Evolutionary conservation across 2,888 invertebrate genomes (phyloP), one percentile per base, ranked within the genome.

Genomic region (Zaprionus bogoriensis): DNA sequence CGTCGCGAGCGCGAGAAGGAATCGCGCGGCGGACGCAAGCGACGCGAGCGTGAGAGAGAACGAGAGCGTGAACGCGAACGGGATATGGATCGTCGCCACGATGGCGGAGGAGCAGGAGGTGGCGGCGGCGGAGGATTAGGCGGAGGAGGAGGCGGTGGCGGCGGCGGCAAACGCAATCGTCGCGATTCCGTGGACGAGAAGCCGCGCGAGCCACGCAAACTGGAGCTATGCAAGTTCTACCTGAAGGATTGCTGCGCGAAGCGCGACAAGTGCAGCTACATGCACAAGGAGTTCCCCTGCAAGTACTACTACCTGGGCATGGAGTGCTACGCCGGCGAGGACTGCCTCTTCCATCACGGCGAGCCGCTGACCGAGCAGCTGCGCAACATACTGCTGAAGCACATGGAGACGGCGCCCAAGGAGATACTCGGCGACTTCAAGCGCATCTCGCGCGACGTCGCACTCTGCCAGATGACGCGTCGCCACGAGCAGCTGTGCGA

Each of bases 281-380:
- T 99, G 96, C 99, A 99, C 92, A 94, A 96, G 85, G 98, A 98
- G 90, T 99, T 98, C 91, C 99, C 99, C 14, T 99, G 99, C 92
- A 98, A 98, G 92, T 98, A 96, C 92, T 98, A 95, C 91, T 98
- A 99, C 90, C 96, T 98, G 51, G 98, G 98, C 69, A 93, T 96
- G 90, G 95, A 95, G 54, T 98, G 98, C 91, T 93, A 94, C 71
- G 94, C 94, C 25, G 94, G 94, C 87, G 95, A 95, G n/a, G 94
- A 95, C 1, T 99, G 99, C 92, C 97, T 98, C 91, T 99, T 98
- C 91, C 97, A 97, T 23, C 99, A 99, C 90, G 95, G 95, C 17
- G 94, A 94, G 81, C 96, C 97, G 0, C 92, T 99, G n/a, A 94
- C 93, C 51, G 97, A 98, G 68, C 94, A 94, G 87, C 93, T 95